Percentiles rank a stretch among this genome's conserved stretches.
Conservation (phyloP, 2,797 vertebrate genomes). For the Chloroceryle amazona region DNA sequence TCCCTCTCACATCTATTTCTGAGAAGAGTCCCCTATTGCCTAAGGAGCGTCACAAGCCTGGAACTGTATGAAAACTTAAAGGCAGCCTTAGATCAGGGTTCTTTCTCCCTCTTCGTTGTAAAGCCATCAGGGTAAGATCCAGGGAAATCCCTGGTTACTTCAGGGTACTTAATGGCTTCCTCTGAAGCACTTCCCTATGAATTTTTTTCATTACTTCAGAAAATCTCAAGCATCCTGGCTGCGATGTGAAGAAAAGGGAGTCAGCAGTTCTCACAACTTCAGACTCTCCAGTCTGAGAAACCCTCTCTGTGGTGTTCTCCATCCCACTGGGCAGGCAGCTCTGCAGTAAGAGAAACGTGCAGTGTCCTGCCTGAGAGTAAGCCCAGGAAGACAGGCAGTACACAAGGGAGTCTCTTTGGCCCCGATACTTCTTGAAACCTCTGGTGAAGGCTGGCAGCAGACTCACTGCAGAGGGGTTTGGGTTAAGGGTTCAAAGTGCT, state of each 20-base stretch:
- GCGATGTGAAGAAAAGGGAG: conserved; percentile 10
- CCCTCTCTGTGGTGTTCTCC: not conserved
- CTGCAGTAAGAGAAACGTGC: not conserved
- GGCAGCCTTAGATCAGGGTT: conserved; percentile 21
- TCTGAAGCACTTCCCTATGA: not conserved
- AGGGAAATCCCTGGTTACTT: conserved; percentile 26
- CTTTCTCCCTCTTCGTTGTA: not conserved
- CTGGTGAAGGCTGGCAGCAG: not conserved
- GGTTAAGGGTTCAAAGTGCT: not conserved
- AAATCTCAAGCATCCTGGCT: not conserved
- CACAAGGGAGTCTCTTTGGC: not conserved
- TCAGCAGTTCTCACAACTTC: not conserved
- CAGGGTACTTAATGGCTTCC: not conserved
- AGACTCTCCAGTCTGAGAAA: not conserved
- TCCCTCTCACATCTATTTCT: conserved; percentile 30
- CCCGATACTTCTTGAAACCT: not conserved
- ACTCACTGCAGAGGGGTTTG: not conserved
- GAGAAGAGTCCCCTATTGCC: not conserved
- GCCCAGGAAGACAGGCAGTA: not conserved
- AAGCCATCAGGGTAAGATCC: not conserved
- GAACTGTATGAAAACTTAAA: conserved; percentile 13
- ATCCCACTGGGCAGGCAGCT: not conserved
- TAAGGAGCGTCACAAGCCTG: not conserved
- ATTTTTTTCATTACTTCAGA: not conserved
- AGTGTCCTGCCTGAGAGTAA: not conserved